Evolutionary conservation across 2,888 invertebrate genomes (phyloP), one percentile per base, ranked within the genome.

Genomic region (Lepetodrilus schrolli): DNA sequence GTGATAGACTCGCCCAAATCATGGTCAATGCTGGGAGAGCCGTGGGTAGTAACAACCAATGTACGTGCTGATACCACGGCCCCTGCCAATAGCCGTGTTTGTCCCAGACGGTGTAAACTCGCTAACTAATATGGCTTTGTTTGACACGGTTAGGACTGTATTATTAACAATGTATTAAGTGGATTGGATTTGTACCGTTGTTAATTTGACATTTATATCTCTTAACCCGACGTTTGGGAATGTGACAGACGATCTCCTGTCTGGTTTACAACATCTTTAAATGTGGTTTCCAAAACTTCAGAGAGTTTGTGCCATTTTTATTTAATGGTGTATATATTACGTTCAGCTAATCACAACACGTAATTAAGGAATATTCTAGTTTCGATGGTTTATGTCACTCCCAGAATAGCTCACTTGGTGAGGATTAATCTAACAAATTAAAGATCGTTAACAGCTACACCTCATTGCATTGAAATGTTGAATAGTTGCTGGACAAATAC

Each of bases 81-180:
- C 13, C n/a, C 4, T 21, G 30, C 34, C 58, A 58, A 58, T 30
- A 58, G 58, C 30, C n/a, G 2, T 30, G 58, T 58, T 58, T 58
- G 17, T 30, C 26, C 34, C 13, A 17, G 13, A 17, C 21, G 26
- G 58, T 58, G 58, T 58, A 58, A 58, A 58, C 58, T 58, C 17
- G 30, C 58, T 58, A 58, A 58, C 23, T 58, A 58, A 26, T 58
- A 58, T 58, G 58, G 58, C 58, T 58, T 30, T 58, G 58, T 58
- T 58, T 58, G 26, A 17, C 17, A 7, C 34, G 58, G 34, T 30
- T 23, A 58, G 58, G 58, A 34, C 58, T 26, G 58, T 58, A 58
- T 58, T 48, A 58, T 58, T 58, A 58, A 58, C 58, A 58, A 30
- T 58, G 58, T 58, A 58, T 58, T 58, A 58, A 58, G 58, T 58